These are phyloP conservation scores for Aramus guarauna DNA, from an alignment of 2,113 vertebrate genomes.

Conservation along the genomic window DNA sequence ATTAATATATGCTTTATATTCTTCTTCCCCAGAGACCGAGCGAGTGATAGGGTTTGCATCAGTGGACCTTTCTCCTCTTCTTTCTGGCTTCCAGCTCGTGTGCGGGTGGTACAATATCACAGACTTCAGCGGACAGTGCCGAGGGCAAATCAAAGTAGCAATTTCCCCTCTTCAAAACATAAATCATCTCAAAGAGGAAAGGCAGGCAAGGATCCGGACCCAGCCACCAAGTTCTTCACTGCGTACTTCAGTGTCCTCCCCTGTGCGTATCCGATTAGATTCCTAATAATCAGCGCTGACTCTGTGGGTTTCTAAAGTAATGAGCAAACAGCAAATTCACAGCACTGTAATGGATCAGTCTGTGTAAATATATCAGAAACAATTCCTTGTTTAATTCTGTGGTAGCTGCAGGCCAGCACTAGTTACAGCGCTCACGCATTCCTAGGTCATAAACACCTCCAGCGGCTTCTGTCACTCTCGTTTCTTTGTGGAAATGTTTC, in stretches of 20 bases:
- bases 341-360: accelerated
- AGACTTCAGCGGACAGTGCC: slow-evolving; percentile 90
- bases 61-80: slow-evolving; percentile 91
- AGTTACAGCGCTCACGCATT: accelerated
- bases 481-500: not conserved
- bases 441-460: not conserved
- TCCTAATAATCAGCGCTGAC: not conserved
- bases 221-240: not conserved
- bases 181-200: slow-evolving; percentile 74
- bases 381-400: not conserved
- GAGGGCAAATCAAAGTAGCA: slow-evolving; percentile 93
- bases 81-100: slow-evolving; percentile 89
- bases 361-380: not conserved
- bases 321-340: not conserved
- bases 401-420: accelerated
- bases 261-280: accelerated
- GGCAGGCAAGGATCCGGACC: slow-evolving; percentile 63
- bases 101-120: slow-evolving; percentile 98
- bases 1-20: accelerated
- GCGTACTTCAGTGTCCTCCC: not conserved
- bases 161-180: slow-evolving; percentile 84
- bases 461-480: not conserved
- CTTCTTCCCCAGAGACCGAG: slow-evolving; percentile 77
- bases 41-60: slow-evolving; percentile 92
- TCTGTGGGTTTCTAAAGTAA: not conserved